phyloP scores from a whole-genome alignment of 2,113 vertebrate genomes.

The Macrotis lagotis region DNA sequence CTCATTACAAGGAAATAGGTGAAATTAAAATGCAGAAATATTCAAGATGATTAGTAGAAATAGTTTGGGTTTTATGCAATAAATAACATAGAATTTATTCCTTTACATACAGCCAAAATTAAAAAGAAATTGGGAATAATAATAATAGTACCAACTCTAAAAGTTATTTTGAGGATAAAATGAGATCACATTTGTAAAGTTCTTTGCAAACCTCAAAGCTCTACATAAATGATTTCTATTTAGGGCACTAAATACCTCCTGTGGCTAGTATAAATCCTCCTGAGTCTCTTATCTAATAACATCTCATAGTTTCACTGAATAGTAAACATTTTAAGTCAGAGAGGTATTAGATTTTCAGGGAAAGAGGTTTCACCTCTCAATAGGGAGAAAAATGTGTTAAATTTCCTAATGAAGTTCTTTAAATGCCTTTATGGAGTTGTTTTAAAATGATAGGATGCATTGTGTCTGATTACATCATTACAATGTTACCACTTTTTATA shows the following conservation, averaged over 20 bases:
- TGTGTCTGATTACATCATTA: neutral
- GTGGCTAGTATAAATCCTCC: neutral
- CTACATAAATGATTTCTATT: neutral
- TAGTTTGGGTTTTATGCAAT: constrained; percentile 36
- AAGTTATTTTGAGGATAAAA: neutral
- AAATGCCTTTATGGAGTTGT: neutral
- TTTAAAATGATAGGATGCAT: neutral
- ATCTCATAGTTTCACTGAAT: neutral
- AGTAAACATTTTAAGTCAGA: neutral
- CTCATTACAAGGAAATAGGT: neutral
- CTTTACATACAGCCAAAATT: neutral
- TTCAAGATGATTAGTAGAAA: neutral
- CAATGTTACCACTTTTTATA: neutral
- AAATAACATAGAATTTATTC: constrained; percentile 2
- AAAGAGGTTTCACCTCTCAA: neutral
- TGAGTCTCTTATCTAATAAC: neutral
- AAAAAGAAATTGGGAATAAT: neutral
- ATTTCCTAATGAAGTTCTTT: neutral
- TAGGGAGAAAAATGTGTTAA: neutral
- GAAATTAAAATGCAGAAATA: constrained; percentile 22
- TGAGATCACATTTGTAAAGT: neutral
- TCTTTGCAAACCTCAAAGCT: neutral
- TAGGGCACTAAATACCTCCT: neutral
- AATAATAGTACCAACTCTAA: neutral
- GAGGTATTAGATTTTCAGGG: neutral